Percentiles rank a stretch among this genome's conserved stretches.
Conservation (phyloP, 2,113 vertebrate genomes). For the Paramormyrops kingsleyae region DNA sequence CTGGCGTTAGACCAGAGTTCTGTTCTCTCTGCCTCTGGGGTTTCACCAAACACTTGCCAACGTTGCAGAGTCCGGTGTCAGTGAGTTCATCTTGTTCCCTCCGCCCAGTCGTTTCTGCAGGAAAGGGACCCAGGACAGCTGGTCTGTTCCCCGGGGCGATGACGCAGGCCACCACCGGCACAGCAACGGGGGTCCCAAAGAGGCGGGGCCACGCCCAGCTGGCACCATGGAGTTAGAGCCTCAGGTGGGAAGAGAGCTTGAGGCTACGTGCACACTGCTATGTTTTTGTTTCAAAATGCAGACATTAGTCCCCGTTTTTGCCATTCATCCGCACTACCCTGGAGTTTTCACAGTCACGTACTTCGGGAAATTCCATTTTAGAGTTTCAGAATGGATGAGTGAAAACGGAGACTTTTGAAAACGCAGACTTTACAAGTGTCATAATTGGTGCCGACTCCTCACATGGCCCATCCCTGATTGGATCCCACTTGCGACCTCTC, state of each 20-base stretch:
- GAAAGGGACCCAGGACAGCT: slow-evolving; percentile 53
- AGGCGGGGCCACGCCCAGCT: slow-evolving; percentile 18
- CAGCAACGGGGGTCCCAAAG: slow-evolving; percentile 34
- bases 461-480: not conserved
- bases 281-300: not conserved
- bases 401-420: not conserved
- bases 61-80: not conserved
- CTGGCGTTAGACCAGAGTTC: not conserved
- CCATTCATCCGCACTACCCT: not conserved
- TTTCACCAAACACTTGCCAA: not conserved
- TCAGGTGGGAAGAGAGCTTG: slow-evolving; percentile 45
- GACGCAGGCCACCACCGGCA: slow-evolving; percentile 25
- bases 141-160: slow-evolving; percentile 50
- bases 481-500: not conserved
- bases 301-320: not conserved
- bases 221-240: slow-evolving; percentile 40
- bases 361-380: not conserved
- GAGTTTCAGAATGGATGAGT: not conserved
- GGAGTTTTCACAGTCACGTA: not conserved
- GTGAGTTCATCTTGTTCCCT: not conserved
- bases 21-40: not conserved
- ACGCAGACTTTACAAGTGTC: not conserved
- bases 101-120: slow-evolving; percentile 56
- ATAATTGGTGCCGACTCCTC: not conserved
- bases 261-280: not conserved